A percentile compares a stretch with the other conserved stretches of the same genome.
Evolutionary conservation across 1,140 invertebrate genomes (phyloP).

Genomic region (Physella acuta): DNA sequence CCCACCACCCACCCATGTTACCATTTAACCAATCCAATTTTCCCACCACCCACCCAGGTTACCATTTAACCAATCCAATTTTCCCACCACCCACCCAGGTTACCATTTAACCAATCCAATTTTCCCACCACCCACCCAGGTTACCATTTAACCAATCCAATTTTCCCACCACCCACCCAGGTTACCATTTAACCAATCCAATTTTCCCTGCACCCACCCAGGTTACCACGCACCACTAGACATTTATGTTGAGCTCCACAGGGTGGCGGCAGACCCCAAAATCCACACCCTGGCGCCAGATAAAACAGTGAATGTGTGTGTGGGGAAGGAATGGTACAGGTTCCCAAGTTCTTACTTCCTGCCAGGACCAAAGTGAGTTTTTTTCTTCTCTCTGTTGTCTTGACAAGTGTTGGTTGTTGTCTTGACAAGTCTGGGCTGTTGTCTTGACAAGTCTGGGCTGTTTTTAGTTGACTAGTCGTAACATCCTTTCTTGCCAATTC

Average conservation of each 20-base stretch:
- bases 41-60: too few relatives aligned
- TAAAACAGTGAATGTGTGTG: constrained; percentile 81
- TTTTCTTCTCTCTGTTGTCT: too few relatives aligned
- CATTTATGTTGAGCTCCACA: constrained; percentile 79
- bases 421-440: background rate
- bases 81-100: too few relatives aligned
- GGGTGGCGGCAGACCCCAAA: constrained; percentile 64
- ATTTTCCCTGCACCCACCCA: constrained; percentile 42
- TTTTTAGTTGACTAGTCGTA: background rate
- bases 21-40: too few relatives aligned
- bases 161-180: too few relatives aligned
- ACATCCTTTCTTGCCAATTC: too few relatives aligned
- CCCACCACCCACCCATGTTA: too few relatives aligned
- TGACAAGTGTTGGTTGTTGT: background rate
- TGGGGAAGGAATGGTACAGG: constrained; percentile 97
- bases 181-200: too few relatives aligned
- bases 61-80: too few relatives aligned
- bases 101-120: too few relatives aligned
- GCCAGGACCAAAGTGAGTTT: constrained; percentile 65
- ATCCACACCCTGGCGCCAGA: constrained; percentile 62
- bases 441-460: background rate
- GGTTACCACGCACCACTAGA: constrained; percentile 90
- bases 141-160: too few relatives aligned
- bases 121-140: too few relatives aligned
- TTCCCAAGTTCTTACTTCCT: constrained; percentile 95